Conservation (phyloP, 2,113 vertebrate genomes). For the Phalacrocorax carbo region DNA sequence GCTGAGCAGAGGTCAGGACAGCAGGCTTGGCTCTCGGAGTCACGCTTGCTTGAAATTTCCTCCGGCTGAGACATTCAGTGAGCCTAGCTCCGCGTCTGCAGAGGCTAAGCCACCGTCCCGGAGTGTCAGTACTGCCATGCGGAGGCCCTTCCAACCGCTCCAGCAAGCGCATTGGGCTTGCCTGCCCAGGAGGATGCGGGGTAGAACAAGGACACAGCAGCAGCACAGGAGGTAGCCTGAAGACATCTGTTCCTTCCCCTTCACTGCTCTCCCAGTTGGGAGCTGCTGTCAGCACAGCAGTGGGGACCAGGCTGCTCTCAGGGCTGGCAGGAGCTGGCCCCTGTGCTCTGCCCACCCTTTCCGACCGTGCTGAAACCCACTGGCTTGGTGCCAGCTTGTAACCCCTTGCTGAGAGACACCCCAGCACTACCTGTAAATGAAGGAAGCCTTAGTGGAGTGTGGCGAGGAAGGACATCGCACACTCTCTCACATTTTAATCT, state of each 20-base stretch:
- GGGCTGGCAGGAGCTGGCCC: not conserved
- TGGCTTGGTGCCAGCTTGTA: not conserved
- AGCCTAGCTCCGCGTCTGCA: not conserved
- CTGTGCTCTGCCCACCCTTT: not conserved
- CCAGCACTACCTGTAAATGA: not conserved
- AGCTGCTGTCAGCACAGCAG: not conserved
- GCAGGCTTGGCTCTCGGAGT: not conserved
- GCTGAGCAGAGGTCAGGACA: not conserved
- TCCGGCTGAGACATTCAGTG: not conserved
- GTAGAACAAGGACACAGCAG: not conserved
- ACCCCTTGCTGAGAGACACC: not conserved
- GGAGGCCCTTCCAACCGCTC: not conserved
- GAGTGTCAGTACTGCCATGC: not conserved
- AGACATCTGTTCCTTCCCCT: not conserved
- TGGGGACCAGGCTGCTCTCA: not conserved
- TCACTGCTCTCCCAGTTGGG: not conserved
- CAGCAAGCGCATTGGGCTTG: not conserved
- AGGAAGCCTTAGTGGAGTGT: not conserved
- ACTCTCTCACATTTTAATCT: not conserved
- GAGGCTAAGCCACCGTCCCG: not conserved
- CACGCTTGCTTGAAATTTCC: not conserved
- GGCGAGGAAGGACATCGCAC: not conserved
- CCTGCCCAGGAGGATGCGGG: not conserved
- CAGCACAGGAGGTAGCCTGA: not conserved
- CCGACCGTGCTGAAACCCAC: not conserved